phyloP scores from a whole-genome alignment of 2,888 invertebrate genomes.

The Clivina fossor region DNA sequence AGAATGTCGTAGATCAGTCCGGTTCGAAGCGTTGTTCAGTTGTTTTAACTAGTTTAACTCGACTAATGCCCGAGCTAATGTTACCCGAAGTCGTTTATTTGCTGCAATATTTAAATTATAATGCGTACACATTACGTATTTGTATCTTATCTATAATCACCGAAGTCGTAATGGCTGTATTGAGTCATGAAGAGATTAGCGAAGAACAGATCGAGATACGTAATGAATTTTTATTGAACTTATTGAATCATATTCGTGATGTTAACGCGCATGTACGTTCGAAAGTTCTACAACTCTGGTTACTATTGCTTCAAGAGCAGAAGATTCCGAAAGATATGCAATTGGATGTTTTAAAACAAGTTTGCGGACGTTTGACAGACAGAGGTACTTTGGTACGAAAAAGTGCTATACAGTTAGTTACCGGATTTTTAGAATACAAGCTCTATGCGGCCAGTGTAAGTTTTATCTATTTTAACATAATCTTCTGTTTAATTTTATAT shows the following conservation, averaged over 20 bases:
- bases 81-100: constrained; percentile 50
- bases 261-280: constrained; percentile 82
- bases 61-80: constrained; percentile 49
- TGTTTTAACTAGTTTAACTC: constrained; percentile 48
- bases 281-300: constrained; percentile 83
- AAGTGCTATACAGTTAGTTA: constrained; percentile 75
- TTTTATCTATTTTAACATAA: too few relatives aligned
- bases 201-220: constrained; percentile 68
- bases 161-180: constrained; percentile 70
- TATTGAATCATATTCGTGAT: constrained; percentile 84
- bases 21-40: constrained; percentile 47
- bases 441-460: constrained; percentile 78
- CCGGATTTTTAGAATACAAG: constrained; percentile 80
- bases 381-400: constrained; percentile 84
- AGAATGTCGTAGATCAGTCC: constrained; percentile 54
- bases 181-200: constrained; percentile 72
- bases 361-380: constrained; percentile 75
- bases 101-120: constrained; percentile 47
- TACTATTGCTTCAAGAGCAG: constrained; percentile 73
- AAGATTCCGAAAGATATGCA: constrained; percentile 76
- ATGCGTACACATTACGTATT: constrained; percentile 69
- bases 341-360: constrained; percentile 65
- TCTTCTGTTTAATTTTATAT: too few relatives aligned
- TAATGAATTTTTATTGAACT: constrained; percentile 76
- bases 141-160: constrained; percentile 82